Evolutionary conservation across 1,140 invertebrate genomes (phyloP).

Genomic region (Paramacrobiotus metropolitanus): DNA sequence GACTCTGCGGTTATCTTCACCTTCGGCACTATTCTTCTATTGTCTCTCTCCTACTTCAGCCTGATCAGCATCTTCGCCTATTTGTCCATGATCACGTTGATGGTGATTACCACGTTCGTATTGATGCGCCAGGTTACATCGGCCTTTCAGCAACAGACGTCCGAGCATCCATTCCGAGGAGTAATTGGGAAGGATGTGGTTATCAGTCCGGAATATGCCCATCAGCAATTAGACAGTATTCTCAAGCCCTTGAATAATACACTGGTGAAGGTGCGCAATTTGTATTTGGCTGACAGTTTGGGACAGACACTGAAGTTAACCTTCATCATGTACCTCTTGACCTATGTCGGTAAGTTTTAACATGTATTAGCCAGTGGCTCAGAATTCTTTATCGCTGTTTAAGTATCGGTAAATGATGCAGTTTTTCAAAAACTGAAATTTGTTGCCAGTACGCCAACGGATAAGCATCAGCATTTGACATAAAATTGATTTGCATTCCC

Average conservation of each 20-base stretch:
- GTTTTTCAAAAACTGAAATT: no score
- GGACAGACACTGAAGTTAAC: slow-evolving; percentile 1
- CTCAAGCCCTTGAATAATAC: not conserved
- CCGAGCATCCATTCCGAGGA: not conserved
- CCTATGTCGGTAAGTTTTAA: not conserved
- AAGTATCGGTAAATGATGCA: no score
- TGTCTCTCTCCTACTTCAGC: not conserved
- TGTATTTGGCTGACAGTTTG: slow-evolving; percentile 1
- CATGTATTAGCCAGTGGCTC: no score
- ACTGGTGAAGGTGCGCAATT: not conserved
- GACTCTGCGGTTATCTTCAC: not conserved
- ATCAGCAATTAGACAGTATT: not conserved
- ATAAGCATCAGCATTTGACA: no score
- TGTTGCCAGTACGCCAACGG: no score
- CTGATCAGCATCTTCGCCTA: slow-evolving; percentile 1
- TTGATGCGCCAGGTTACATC: not conserved
- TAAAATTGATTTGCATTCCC: no score
- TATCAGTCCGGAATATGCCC: not conserved
- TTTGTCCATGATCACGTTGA: not conserved
- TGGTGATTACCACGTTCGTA: not conserved
- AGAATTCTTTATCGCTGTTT: not conserved
- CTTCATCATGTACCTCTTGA: not conserved
- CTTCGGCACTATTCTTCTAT: not conserved
- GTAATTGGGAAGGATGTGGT: not conserved
- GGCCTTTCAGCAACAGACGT: not conserved